A percentile compares a stretch with the other conserved stretches of the same genome.
These are phyloP conservation scores for Drosophila asahinai DNA, from an alignment of 1,140 invertebrate species.

Conservation along the genomic window DNA sequence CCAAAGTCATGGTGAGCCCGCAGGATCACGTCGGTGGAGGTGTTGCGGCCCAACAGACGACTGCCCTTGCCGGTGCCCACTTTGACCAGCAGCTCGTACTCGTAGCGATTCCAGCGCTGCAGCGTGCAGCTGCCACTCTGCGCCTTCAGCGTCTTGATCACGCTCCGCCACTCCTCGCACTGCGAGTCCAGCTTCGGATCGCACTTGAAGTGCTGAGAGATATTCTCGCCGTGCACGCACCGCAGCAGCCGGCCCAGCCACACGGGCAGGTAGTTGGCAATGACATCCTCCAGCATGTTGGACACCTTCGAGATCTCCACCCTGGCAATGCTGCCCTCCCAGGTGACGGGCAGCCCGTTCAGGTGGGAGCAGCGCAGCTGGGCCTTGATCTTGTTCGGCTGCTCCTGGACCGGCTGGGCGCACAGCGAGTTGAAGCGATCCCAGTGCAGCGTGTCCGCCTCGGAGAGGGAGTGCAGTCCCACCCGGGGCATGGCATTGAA, in stretches of 20 bases:
- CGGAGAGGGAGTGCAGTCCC: conserved; percentile 39
- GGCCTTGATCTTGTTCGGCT: conserved; percentile 87
- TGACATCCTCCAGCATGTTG: conserved; percentile 87
- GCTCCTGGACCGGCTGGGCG: conserved; percentile 89
- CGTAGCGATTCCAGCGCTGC: conserved; percentile 89
- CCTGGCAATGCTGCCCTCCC: conserved; percentile 90
- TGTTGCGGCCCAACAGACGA: conserved; percentile 87
- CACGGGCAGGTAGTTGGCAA: conserved; percentile 87
- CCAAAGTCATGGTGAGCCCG: conserved; percentile 88
- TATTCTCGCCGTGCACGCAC: conserved; percentile 90
- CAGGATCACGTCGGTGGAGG: conserved; percentile 87
- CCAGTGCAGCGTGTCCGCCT: conserved; percentile 86
- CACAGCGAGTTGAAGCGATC: conserved; percentile 91
- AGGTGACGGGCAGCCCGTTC: conserved; percentile 88
- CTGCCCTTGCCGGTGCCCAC: conserved; percentile 86
- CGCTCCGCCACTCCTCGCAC: conserved; percentile 86
- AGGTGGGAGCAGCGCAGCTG: conserved; percentile 90
- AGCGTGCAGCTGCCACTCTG: conserved; percentile 88
- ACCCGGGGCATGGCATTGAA: conserved; percentile 65
- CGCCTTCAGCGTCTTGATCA: conserved; percentile 86
- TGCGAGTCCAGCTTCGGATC: conserved; percentile 41
- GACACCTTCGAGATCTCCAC: conserved; percentile 88
- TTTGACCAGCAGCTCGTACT: conserved; percentile 89
- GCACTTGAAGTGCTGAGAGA: conserved; percentile 86
- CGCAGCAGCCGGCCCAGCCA: conserved; percentile 87